Percentiles rank a stretch among this genome's conserved stretches.
Evolutionary conservation across 2,888 invertebrate species (phyloP).

Genomic region (Leucoptera coffeella): DNA sequence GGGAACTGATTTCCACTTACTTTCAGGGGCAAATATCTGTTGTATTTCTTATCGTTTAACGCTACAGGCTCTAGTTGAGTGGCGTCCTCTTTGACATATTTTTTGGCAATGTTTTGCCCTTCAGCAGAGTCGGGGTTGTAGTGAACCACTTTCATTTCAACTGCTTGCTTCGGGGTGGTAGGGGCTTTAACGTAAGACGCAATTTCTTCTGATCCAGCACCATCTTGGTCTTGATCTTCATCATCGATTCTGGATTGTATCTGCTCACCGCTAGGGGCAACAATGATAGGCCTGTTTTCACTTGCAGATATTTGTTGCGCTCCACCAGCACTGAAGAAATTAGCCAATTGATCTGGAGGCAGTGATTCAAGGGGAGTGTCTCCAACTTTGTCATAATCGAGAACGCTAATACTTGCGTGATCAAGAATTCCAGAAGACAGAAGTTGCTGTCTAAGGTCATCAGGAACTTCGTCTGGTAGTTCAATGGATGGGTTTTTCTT

Average conservation of each 20-base stretch:
- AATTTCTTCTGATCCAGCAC: slow-evolving; percentile 50
- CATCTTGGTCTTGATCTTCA: slow-evolving; percentile 39
- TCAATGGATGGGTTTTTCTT: slow-evolving; percentile 50
- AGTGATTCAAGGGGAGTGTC: slow-evolving; percentile 77
- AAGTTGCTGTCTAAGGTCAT: slow-evolving; percentile 76
- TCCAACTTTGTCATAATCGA: slow-evolving; percentile 85
- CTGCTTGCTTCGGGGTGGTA: slow-evolving; percentile 46
- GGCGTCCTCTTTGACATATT: slow-evolving; percentile 66
- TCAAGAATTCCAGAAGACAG: slow-evolving; percentile 80
- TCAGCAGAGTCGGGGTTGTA: slow-evolving; percentile 71
- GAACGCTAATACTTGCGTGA: slow-evolving; percentile 80
- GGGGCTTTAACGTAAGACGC: slow-evolving; percentile 22
- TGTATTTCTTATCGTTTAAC: slow-evolving; percentile 68
- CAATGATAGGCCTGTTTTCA: slow-evolving; percentile 62
- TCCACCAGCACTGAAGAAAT: slow-evolving; percentile 81
- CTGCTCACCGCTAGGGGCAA: slow-evolving; percentile 57
- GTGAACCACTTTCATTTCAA: slow-evolving; percentile 81
- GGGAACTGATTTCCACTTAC: slow-evolving; percentile 82
- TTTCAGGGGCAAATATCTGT: slow-evolving; percentile 77
- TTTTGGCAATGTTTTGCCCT: slow-evolving; percentile 63
- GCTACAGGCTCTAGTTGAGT: slow-evolving; percentile 70
- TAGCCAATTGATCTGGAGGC: slow-evolving; percentile 79
- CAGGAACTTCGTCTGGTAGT: slow-evolving; percentile 83
- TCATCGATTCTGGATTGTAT: slow-evolving; percentile 43
- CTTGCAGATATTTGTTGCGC: slow-evolving; percentile 66